Evolutionary conservation across 1,140 invertebrate genomes (phyloP).

Genomic region (Zophobas atratus): DNA sequence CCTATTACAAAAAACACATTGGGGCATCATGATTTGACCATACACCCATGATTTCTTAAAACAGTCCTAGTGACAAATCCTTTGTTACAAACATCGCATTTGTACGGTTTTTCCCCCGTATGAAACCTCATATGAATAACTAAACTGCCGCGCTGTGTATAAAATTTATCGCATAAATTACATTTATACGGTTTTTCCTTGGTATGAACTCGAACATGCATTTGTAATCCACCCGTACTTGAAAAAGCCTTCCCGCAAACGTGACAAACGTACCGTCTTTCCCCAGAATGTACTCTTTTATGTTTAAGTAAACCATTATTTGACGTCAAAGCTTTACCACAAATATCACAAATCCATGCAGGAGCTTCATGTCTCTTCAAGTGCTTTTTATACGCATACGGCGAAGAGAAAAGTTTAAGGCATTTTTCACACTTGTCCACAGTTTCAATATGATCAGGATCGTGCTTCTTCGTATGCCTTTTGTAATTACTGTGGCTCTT

Average conservation of each 20-base stretch:
- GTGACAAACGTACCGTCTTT: conserved; percentile 45
- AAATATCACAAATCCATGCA: neutral
- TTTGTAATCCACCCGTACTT: neutral
- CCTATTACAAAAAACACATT: neutral
- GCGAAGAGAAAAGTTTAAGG: conserved; percentile 11
- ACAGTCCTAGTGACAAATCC: conserved; percentile 65
- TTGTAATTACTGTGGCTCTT: conserved; percentile 7
- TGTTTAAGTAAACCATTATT: no score
- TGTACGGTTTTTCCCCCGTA: conserved; percentile 85
- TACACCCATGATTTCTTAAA: conserved; percentile 78
- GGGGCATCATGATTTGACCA: conserved; percentile 59
- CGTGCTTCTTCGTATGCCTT: conserved; percentile 43
- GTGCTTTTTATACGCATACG: conserved; percentile 17
- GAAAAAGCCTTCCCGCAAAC: conserved; percentile 34
- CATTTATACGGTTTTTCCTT: conserved; percentile 62
- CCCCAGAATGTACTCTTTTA: conserved; percentile 26
- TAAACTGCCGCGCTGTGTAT: conserved; percentile 84
- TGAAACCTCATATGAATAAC: conserved; percentile 91
- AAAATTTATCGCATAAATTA: conserved; percentile 74
- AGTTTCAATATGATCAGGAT: conserved; percentile 25
- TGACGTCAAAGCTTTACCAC: neutral
- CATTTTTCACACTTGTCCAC: conserved; percentile 50
- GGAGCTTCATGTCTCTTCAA: conserved; percentile 7
- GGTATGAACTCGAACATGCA: conserved; percentile 66
- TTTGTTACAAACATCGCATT: conserved; percentile 79